Percentiles rank a stretch among this genome's conserved stretches.
These are phyloP conservation scores for Trachurus trachurus DNA, from an alignment of 2,797 vertebrate species.

Conservation along the genomic window DNA sequence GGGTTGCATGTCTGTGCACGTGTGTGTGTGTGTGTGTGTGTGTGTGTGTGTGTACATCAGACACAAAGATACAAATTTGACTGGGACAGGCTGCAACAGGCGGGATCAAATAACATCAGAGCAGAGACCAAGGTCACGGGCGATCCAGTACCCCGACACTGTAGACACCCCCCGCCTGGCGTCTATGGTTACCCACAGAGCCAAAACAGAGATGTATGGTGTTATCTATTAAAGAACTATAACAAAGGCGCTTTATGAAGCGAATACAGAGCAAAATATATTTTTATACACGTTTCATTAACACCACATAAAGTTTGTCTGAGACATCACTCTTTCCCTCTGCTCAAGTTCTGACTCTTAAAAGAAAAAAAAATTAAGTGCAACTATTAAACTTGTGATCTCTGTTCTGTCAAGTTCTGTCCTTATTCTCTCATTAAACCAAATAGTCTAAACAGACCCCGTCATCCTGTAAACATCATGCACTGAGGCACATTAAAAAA, in stretches of 20 bases:
- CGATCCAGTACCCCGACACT: constrained; percentile 23
- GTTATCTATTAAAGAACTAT: constrained; percentile 2
- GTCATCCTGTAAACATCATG: constrained; percentile 27
- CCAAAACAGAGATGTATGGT: constrained; percentile 15
- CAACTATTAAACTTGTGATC: background rate
- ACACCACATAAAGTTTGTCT: background rate
- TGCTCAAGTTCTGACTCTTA: background rate
- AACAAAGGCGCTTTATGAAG: background rate
- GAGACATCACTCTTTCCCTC: background rate
- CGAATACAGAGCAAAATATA: background rate
- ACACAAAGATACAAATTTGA: constrained; percentile 32
- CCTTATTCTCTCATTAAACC: constrained; percentile 13
- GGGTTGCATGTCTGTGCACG: background rate
- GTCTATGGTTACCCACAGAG: constrained; percentile 46
- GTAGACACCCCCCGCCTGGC: constrained; percentile 11
- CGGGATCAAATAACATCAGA: constrained; percentile 62
- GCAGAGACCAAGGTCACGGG: constrained; percentile 41
- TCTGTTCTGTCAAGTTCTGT: too few species aligned
- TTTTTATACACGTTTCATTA: background rate
- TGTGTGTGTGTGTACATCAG: constrained; percentile 10
- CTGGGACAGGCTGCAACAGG: constrained; percentile 55
- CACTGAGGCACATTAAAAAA: constrained; percentile 35
- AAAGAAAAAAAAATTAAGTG: background rate
- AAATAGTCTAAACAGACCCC: background rate
- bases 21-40: constrained; percentile 20